Evolutionary conservation across 1,140 invertebrate genomes (phyloP).

Genomic region (Rhysida immarginata): DNA sequence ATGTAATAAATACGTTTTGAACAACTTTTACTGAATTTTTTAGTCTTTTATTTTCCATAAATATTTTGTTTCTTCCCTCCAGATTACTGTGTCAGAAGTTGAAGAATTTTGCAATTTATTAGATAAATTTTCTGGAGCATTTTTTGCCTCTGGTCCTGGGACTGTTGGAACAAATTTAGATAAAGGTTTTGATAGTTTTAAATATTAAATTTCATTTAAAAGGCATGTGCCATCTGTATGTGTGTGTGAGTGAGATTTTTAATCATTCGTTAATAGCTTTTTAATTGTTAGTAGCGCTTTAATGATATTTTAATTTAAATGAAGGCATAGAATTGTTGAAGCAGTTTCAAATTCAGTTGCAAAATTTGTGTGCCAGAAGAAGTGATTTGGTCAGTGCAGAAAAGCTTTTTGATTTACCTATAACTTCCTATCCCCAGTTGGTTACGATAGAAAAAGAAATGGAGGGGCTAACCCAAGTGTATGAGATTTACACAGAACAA

Average conservation of each 20-base stretch:
- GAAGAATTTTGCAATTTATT: slow-evolving; percentile 48
- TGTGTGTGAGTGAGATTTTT: too few species aligned
- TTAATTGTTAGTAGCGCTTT: too few species aligned
- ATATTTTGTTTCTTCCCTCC: neutral
- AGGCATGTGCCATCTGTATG: too few species aligned
- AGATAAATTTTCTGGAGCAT: slow-evolving; percentile 50
- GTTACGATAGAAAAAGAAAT: slow-evolving; percentile 52
- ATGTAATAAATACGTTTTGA: too few species aligned
- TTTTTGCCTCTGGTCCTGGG: slow-evolving; percentile 54
- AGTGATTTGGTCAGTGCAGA: slow-evolving; percentile 58
- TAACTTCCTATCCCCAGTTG: slow-evolving; percentile 63
- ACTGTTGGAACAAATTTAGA: slow-evolving; percentile 59
- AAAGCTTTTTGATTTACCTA: slow-evolving; percentile 64
- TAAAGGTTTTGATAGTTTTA: slow-evolving; percentile 49
- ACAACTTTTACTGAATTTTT: too few species aligned
- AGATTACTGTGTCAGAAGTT: slow-evolving; percentile 51
- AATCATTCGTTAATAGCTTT: too few species aligned
- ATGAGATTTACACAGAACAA: slow-evolving; percentile 59
- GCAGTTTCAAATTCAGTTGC: slow-evolving; percentile 49
- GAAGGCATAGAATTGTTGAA: slow-evolving; percentile 30
- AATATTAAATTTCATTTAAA: too few species aligned
- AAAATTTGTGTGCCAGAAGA: slow-evolving; percentile 46
- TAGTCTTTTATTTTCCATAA: neutral
- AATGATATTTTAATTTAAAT: slow-evolving; percentile 4
- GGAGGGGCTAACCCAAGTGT: slow-evolving; percentile 52